These are phyloP conservation scores for Melanchra persicariae DNA, from an alignment of 2,888 invertebrate species.

Conservation along the genomic window DNA sequence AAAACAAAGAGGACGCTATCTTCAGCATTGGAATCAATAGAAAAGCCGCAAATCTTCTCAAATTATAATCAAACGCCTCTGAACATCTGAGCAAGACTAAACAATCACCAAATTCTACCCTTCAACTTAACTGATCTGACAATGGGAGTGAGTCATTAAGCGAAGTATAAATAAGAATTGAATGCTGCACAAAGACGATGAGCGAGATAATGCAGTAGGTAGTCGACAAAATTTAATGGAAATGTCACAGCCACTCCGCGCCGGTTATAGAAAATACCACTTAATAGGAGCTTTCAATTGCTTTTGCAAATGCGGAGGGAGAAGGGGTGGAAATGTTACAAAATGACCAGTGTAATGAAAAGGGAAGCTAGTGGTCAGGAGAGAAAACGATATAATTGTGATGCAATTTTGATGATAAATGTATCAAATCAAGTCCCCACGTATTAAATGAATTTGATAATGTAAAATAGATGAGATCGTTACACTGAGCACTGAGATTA, in stretches of 20 bases:
- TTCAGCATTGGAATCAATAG: background rate
- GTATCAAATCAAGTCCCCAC: background rate
- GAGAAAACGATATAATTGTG: background rate
- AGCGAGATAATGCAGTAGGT: conserved; percentile 59
- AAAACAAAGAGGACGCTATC: background rate
- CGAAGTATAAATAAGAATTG: conserved; percentile 63
- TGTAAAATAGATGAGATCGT: conserved; percentile 20
- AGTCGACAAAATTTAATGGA: conserved; percentile 71
- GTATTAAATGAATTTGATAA: background rate
- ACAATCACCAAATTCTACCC: conserved; percentile 33
- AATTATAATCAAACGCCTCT: conserved; percentile 19
- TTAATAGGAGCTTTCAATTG: conserved; percentile 56
- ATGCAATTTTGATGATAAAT: background rate
- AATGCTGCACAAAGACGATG: conserved; percentile 62
- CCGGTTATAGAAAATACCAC: conserved; percentile 63
- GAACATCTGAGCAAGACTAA: conserved; percentile 10
- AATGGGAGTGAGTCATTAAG: conserved; percentile 52
- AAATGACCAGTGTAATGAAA: background rate
- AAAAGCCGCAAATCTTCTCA: conserved; percentile 16
- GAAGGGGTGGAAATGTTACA: conserved; percentile 22
- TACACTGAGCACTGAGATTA: conserved; percentile 19
- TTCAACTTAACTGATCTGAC: conserved; percentile 43
- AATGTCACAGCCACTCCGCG: conserved; percentile 71
- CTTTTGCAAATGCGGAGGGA: conserved; percentile 44
- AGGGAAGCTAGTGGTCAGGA: background rate